A percentile compares a stretch with the other conserved stretches of the same genome.
Conservation (phyloP, 2,888 invertebrate genomes). For the Melipona beecheii region DNA sequence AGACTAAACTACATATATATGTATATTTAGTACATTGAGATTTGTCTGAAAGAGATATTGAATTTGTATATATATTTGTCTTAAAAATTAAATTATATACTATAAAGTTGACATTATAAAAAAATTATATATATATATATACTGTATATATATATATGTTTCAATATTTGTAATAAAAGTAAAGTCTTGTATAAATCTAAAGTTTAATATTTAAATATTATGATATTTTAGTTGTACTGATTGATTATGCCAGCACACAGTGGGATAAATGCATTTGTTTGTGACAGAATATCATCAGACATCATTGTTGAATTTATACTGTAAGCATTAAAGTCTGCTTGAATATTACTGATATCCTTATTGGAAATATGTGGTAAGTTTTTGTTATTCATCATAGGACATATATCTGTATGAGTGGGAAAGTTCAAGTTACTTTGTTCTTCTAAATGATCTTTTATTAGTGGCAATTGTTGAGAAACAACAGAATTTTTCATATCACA, state of each 20-base stretch:
- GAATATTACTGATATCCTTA: neutral
- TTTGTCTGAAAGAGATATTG: constrained; percentile 3
- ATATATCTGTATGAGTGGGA: neutral
- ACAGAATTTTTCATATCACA: neutral
- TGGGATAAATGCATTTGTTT: neutral
- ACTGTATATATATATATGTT: constrained; percentile 3
- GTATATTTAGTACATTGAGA: constrained; percentile 19
- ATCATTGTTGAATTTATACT: neutral
- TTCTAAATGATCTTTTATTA: neutral
- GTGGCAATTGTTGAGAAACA: neutral
- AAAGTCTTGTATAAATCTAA: neutral
- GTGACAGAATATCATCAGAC: neutral
- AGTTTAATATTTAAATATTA: neutral
- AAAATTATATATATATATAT: too few relatives aligned
- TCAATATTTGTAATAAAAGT: constrained; percentile 18
- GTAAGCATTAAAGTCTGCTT: neutral
- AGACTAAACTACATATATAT: constrained; percentile 2
- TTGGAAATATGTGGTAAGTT: neutral
- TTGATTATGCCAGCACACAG: neutral
- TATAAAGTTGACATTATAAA: constrained; percentile 1
- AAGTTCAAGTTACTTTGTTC: constrained; percentile 3
- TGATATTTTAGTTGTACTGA: constrained; percentile 18
- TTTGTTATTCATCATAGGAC: neutral
- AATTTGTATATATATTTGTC: constrained; percentile 30
- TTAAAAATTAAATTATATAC: constrained; percentile 45